phyloP scores from a whole-genome alignment of 2,888 invertebrate species.

The Plemyria rubiginata region DNA sequence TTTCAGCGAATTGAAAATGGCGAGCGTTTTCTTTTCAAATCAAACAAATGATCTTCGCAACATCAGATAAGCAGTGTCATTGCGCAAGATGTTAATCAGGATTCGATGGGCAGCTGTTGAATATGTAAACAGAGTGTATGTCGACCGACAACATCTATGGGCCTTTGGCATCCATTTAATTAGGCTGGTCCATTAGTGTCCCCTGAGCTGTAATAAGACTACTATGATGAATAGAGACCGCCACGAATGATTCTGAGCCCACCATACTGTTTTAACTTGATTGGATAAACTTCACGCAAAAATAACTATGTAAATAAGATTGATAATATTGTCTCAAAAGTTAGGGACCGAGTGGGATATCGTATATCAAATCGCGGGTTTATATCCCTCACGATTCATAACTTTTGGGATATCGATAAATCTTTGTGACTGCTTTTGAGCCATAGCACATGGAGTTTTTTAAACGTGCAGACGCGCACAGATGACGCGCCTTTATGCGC shows the following conservation, averaged over 20 bases:
- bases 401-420: too few relatives aligned
- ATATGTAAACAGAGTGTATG: conserved; percentile 45
- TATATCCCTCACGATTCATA: too few relatives aligned
- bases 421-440: too few relatives aligned
- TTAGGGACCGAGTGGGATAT: too few relatives aligned
- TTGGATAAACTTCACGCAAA: conserved; percentile 2
- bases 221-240: conserved; percentile 59
- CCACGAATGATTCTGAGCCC: conserved; percentile 42
- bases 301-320: not conserved
- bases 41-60: conserved; percentile 14
- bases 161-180: conserved; percentile 66
- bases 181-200: conserved; percentile 67
- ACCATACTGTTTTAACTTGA: conserved; percentile 6
- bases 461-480: too few relatives aligned
- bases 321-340: too few relatives aligned
- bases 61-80: conserved; percentile 37
- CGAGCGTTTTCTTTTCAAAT: not conserved
- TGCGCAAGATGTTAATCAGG: conserved; percentile 48
- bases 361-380: too few relatives aligned
- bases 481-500: too few relatives aligned
- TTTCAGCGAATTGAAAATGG: not conserved
- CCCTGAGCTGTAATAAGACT: conserved; percentile 61
- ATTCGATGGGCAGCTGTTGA: conserved; percentile 54
- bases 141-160: conserved; percentile 26
- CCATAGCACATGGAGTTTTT: too few relatives aligned